Evolutionary conservation across 2,888 invertebrate species (phyloP), one percentile per base, ranked within the genome.

Genomic region (Diarsia mendica): DNA sequence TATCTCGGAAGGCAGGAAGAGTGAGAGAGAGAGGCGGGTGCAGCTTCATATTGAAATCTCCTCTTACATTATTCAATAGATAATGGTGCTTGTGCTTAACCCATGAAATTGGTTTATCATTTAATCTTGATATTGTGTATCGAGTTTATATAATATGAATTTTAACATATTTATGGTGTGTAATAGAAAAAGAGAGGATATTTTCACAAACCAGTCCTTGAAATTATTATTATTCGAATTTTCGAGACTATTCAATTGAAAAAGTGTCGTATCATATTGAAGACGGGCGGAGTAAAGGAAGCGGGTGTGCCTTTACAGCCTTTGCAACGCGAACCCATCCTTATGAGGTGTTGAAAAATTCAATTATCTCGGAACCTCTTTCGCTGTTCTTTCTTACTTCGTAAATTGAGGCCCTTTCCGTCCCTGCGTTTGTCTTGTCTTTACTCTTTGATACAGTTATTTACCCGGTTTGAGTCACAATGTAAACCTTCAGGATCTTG

Each of bases 381-480:
- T 20, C 28, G 53, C 13, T 4, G 28, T 51, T 60, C 15, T 8
- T 28, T 44, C 51, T 51, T 51, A 46, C 75, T 74, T 58, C 67
- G 67, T 55, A 74, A 74, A 58, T 20, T 23, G 58, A 68, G 28
- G n/a, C 15, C 58, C 18, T 11, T n/a, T 11, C 49, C 15, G 23
- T 10, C 39, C 46, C 28, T 44, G 4, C 23, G 23, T 65, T 75
- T 69, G 28, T 64, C 33, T 82, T 76, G 33, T 64, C 23, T 82
- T 76, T 44, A 67, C 48, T 58, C 28, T 82, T 67, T 55, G 44
- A 67, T 53, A 53, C 18, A 10, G 46, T 64, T 49, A 71, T 64
- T 44, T 76, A 64, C 51, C 23, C 64, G 49, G 23, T 58, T 67
- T 58, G 71, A 67, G 46, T 80, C 67, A 82, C 77, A 80, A 82